Evolutionary conservation across 1,140 invertebrate genomes (phyloP), one percentile per base, ranked within the genome.

Genomic region (Papilio polytes): DNA sequence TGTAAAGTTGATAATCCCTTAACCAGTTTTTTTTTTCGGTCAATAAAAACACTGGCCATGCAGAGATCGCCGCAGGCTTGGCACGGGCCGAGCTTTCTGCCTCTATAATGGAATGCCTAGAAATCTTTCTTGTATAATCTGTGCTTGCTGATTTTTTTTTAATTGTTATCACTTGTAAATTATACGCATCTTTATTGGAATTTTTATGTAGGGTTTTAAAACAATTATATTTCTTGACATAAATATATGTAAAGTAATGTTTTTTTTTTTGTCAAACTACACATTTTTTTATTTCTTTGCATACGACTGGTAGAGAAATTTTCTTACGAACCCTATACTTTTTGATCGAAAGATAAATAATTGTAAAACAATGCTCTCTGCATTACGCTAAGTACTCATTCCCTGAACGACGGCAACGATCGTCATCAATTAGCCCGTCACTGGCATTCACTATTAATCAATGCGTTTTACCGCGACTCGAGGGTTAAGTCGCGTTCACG

Each of bases 51-150:
- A 85, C 80, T 84, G 83, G 85, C 74, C 85, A 78, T 66, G 80
- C 20, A 70, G 78, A 81, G 59, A 73, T 80, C 80, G 91, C 91
- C 90, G 78, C 87, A 79, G 91, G 91, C 90, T 79, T 93, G 91
- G 91, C 91, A 93, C 91, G 91, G 87, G 91, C 91, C 86, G 85
- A 44, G 80, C 84, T 80, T 77, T 74, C 83, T 76, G 74, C 41
- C 74, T 74, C 73, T 44, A 76, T 76, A 76, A 48, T 51, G 74
- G 82, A 85, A 84, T 86, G 84, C 81, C 86, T 87, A 88, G 87
- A 86, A 85, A 85, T 86, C 82, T 86, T 86, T 59, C 41, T 46
- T 26, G 9, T 51, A 76, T 31, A 76, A 76, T 76, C 46, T 76
- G n/a, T 53, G 46, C 46, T 76, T 46, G 41, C 46, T 31, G 31